These are phyloP conservation scores for Sitobion miscanthi DNA, from an alignment of 1,140 invertebrate genomes.

Conservation along the genomic window DNA sequence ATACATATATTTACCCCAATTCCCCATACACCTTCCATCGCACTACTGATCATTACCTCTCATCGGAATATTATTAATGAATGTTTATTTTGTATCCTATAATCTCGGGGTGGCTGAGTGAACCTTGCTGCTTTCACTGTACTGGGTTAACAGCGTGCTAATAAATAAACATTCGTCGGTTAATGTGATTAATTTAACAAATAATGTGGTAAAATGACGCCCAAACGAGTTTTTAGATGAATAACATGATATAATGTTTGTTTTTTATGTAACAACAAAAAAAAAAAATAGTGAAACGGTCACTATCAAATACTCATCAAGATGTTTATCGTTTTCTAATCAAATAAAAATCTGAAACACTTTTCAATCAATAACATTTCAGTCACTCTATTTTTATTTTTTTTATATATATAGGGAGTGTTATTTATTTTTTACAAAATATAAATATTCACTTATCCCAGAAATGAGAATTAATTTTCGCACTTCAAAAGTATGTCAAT, in stretches of 20 bases:
- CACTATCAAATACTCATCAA: not conserved
- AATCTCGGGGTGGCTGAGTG: constrained; percentile 1
- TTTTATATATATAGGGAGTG: not conserved
- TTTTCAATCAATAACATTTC: not conserved
- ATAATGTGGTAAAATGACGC: not conserved
- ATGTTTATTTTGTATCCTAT: constrained; percentile 48
- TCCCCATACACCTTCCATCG: not conserved
- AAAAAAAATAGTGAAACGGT: not conserved
- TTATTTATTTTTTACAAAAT: not conserved
- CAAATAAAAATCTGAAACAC: not conserved
- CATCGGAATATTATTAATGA: constrained; percentile 43
- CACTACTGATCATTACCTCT: constrained; percentile 22
- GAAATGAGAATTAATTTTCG: not conserved
- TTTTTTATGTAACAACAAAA: not conserved
- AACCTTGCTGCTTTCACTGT: not conserved
- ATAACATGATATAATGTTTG: not conserved
- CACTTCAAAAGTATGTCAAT: too few species aligned
- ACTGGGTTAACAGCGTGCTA: not conserved
- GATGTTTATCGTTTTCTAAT: not conserved
- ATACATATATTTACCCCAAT: not conserved
- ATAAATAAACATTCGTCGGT: constrained; percentile 38
- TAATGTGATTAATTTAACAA: constrained; percentile 41
- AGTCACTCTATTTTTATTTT: not conserved
- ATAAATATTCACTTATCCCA: not conserved
- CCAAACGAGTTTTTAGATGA: not conserved